phyloP scores from a whole-genome alignment of 2,888 invertebrate genomes.

The Epinotia brunnichana region DNA sequence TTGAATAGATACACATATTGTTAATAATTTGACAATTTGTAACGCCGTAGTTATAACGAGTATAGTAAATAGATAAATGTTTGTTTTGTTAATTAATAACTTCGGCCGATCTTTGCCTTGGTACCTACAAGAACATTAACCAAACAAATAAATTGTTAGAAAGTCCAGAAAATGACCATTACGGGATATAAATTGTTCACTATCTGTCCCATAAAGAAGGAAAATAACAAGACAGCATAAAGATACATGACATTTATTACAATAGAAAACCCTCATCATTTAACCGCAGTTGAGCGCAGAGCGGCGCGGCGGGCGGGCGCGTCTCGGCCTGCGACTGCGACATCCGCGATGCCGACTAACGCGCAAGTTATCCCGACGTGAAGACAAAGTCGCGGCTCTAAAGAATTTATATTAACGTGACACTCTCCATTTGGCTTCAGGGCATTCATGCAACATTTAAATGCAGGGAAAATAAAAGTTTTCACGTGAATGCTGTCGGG shows the following conservation, averaged over 20 bases:
- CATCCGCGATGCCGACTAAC: conserved; percentile 48
- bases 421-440: not conserved
- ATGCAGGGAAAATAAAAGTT: conserved; percentile 34
- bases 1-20: too few species aligned
- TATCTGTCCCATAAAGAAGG: conserved; percentile 44
- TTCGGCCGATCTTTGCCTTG: not conserved
- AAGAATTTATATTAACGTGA: conserved; percentile 21
- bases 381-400: conserved; percentile 19
- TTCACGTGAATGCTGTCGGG: conserved; percentile 15
- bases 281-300: conserved; percentile 72
- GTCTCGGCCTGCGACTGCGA: conserved; percentile 47
- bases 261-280: conserved; percentile 65
- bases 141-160: conserved; percentile 7
- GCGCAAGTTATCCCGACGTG: conserved; percentile 38
- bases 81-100: conserved; percentile 1
- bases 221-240: conserved; percentile 42
- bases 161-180: conserved; percentile 32
- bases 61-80: not conserved
- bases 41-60: too few species aligned
- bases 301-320: conserved; percentile 67
- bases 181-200: conserved; percentile 37
- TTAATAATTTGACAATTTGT: too few species aligned
- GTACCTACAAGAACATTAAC: not conserved
- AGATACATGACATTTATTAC: conserved; percentile 60
- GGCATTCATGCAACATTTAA: conserved; percentile 21